These are phyloP conservation scores for Sternarchorhynchus goeldii DNA, from an alignment of 2,797 vertebrate species.

Conservation along the genomic window DNA sequence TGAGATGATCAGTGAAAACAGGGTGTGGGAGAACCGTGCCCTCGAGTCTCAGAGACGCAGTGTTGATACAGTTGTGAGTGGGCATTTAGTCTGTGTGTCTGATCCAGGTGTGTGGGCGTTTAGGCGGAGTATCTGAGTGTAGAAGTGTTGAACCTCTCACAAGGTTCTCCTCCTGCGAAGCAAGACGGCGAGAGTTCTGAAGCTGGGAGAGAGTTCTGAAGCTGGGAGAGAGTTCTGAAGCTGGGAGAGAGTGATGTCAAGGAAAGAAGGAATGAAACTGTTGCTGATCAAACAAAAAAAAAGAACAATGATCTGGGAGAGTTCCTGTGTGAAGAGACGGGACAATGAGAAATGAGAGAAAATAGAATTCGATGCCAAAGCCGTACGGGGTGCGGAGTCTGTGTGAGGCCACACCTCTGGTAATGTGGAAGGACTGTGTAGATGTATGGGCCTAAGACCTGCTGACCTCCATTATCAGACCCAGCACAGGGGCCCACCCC, in stretches of 20 bases:
- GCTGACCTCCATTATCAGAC: no score
- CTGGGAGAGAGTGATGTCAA: background rate
- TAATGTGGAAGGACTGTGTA: constrained; percentile 14
- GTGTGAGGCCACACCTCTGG: constrained; percentile 24
- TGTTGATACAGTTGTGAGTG: no score
- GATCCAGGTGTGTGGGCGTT: no score
- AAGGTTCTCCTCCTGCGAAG: background rate
- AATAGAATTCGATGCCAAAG: background rate
- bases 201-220: constrained; percentile 9
- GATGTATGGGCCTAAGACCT: background rate
- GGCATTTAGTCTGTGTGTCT: no score
- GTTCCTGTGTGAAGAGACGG: constrained; percentile 5
- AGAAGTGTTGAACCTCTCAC: background rate
- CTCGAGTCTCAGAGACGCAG: no score
- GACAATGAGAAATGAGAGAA: background rate
- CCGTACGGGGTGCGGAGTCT: background rate
- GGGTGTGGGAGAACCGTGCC: background rate
- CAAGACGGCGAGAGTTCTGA: background rate
- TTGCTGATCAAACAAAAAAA: constrained; percentile 4
- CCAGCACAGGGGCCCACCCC: background rate
- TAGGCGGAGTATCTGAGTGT: no score
- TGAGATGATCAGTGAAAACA: background rate
- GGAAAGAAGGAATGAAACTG: background rate
- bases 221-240: constrained; percentile 8
- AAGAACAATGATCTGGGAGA: background rate